phyloP scores from a whole-genome alignment of 2,888 invertebrate species.

The Linyphia triangularis region DNA sequence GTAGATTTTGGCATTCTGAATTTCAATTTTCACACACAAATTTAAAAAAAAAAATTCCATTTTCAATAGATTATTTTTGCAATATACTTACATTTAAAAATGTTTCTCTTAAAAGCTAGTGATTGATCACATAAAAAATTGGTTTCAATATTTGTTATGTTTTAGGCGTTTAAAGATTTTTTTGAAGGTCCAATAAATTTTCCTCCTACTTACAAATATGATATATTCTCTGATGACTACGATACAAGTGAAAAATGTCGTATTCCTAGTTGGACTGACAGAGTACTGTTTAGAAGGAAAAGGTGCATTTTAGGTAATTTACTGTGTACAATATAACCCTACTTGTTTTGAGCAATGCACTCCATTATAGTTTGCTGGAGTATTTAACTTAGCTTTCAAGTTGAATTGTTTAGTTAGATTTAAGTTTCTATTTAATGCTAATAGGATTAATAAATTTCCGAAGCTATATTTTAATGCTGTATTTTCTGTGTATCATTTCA shows the following conservation, averaged over 20 bases:
- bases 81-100: neutral
- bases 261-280: constrained; percentile 98
- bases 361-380: no score
- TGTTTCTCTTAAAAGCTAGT: no score
- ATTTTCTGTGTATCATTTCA: no score
- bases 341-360: no score
- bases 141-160: no score
- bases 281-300: constrained; percentile 94
- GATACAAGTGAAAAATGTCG: constrained; percentile 99
- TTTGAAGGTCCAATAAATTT: constrained; percentile 94
- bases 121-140: neutral
- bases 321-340: no score
- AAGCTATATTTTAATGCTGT: neutral
- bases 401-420: neutral
- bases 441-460: neutral
- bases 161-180: constrained; percentile 92
- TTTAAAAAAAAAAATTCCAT: no score
- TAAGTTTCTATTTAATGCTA: neutral
- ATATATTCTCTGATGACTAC: constrained; percentile 98
- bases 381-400: neutral
- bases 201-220: constrained; percentile 98
- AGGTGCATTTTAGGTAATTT: constrained; percentile 80
- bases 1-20: no score
- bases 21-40: no score
- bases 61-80: no score